Evolutionary conservation across 2,888 invertebrate species (phyloP).

Genomic region (Cremastobaeus sp.): DNA sequence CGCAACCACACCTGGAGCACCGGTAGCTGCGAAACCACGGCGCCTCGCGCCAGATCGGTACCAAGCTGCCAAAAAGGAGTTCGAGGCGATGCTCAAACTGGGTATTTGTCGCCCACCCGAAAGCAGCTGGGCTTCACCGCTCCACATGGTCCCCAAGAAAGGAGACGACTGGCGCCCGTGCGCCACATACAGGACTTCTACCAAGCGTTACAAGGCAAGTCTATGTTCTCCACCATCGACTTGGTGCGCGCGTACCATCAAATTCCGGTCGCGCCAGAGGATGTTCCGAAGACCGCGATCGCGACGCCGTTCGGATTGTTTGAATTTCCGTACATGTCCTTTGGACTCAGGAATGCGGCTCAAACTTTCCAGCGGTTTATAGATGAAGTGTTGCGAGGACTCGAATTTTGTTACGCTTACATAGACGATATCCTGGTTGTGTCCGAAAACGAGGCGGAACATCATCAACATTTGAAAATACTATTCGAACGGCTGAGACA

Average conservation of each 20-base stretch:
- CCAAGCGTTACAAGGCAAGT: too few species aligned
- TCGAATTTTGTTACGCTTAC: conserved; percentile 23
- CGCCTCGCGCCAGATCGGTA: background rate
- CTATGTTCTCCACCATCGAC: too few species aligned
- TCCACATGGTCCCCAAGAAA: conserved; percentile 1
- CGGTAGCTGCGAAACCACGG: too few species aligned
- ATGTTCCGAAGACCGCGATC: conserved; percentile 46
- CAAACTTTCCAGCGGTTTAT: conserved; percentile 40
- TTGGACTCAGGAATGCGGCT: conserved; percentile 45
- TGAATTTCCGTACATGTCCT: conserved; percentile 40
- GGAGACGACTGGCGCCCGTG: background rate
- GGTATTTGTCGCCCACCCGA: background rate
- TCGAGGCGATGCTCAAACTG: background rate
- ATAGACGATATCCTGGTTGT: conserved; percentile 31
- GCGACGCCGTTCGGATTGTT: conserved; percentile 51
- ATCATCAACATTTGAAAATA: conserved; percentile 18
- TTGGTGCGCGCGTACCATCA: conserved; percentile 32
- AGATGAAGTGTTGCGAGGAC: conserved; percentile 8
- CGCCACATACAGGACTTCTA: too few species aligned
- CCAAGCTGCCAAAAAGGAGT: background rate
- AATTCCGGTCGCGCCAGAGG: conserved; percentile 44
- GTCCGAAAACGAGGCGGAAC: conserved; percentile 17
- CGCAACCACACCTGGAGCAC: background rate
- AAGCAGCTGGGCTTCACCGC: background rate
- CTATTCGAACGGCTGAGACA: background rate